Percentiles rank a stretch among this genome's conserved stretches.
phyloP scores from a whole-genome alignment of 2,888 invertebrate species.

The Sarcophaga subvicina region DNA sequence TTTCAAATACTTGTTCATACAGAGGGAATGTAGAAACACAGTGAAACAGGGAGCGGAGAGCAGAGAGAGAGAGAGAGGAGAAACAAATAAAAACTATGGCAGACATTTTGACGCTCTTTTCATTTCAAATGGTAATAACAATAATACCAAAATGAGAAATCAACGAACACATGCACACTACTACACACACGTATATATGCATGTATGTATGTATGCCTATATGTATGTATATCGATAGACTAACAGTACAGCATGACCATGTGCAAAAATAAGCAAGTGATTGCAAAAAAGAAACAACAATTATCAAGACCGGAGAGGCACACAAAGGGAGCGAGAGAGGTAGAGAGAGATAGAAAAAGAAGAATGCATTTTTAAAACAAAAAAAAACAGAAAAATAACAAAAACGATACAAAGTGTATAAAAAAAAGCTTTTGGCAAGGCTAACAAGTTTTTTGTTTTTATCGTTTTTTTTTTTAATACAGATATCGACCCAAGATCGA shows the following conservation, averaged over 20 bases:
- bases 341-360: neutral
- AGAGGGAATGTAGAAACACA: neutral
- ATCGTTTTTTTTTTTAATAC: neutral
- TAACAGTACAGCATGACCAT: neutral
- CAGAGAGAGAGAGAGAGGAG: neutral
- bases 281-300: neutral
- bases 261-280: slow-evolving; percentile 1
- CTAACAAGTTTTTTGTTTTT: slow-evolving; percentile 60
- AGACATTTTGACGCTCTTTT: slow-evolving; percentile 56
- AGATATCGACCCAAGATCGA: slow-evolving; percentile 17
- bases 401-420: slow-evolving; percentile 4
- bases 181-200: neutral
- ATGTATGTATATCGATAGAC: neutral
- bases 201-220: neutral
- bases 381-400: slow-evolving; percentile 30
- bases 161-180: neutral
- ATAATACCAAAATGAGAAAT: neutral
- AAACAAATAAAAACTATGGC: slow-evolving; percentile 24
- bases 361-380: slow-evolving; percentile 26
- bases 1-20: neutral
- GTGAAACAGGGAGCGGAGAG: neutral
- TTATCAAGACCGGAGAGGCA: neutral
- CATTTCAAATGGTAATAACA: slow-evolving; percentile 35
- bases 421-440: slow-evolving; percentile 64
- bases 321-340: neutral